These are phyloP conservation scores for Dissostichus mawsoni DNA, from an alignment of 2,113 vertebrate genomes.

Conservation along the genomic window DNA sequence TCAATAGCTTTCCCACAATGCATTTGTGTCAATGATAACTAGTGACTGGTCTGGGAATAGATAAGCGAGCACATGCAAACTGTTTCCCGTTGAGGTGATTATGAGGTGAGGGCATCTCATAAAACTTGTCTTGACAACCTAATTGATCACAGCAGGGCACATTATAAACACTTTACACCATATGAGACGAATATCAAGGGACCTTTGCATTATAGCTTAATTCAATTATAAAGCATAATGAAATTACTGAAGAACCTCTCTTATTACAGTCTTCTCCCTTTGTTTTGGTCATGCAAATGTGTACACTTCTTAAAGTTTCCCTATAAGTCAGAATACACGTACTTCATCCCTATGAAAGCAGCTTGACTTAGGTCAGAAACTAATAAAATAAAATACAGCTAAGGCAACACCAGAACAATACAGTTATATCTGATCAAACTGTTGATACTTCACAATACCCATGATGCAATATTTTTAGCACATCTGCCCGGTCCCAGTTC, in stretches of 20 bases:
- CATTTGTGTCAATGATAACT: constrained; percentile 65
- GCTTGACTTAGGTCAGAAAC: constrained; percentile 11
- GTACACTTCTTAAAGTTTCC: constrained; percentile 21
- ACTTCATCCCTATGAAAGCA: constrained; percentile 4
- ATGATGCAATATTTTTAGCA: constrained; percentile 7
- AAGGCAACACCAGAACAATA: background rate
- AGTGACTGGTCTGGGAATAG: constrained; percentile 54
- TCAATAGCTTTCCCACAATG: constrained; percentile 67
- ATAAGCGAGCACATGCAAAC: constrained; percentile 62
- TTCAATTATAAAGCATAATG: constrained; percentile 76
- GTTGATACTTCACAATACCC: background rate
- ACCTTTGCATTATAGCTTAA: constrained; percentile 68
- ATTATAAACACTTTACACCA: constrained; percentile 73
- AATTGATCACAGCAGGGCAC: constrained; percentile 79
- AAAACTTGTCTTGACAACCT: constrained; percentile 79
- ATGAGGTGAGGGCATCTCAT: constrained; percentile 70
- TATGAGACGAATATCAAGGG: constrained; percentile 66
- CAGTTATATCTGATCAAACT: background rate
- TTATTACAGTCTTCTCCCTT: constrained; percentile 45
- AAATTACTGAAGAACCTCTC: constrained; percentile 56
- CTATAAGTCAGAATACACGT: constrained; percentile 27
- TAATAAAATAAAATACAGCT: background rate
- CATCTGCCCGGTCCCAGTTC: background rate
- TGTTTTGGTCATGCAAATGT: constrained; percentile 31
- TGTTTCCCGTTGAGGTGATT: constrained; percentile 71